phyloP scores from a whole-genome alignment of 2,113 vertebrate species.

The rat (Rattus norvegicus) region DNA sequence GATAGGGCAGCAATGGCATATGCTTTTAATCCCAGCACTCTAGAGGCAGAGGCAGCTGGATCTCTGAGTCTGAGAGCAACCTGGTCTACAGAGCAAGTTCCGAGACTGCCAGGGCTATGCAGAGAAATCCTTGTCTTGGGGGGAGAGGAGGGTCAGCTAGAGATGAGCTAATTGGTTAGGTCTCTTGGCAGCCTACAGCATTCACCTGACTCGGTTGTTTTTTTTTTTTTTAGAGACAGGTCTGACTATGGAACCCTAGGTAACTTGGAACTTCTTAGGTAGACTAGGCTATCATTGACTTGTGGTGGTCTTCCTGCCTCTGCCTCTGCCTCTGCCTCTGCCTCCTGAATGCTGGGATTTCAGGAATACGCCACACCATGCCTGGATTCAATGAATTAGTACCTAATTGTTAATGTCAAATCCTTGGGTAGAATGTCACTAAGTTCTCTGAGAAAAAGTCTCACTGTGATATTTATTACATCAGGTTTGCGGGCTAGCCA shows the following conservation, averaged over 20 bases:
- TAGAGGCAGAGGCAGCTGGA: background rate
- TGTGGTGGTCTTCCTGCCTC: background rate
- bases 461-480: background rate
- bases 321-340: background rate
- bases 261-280: background rate
- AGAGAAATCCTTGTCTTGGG: background rate
- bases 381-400: background rate
- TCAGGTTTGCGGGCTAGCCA: background rate
- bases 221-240: background rate
- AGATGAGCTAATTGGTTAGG: background rate
- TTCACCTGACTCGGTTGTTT: background rate
- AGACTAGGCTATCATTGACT: background rate
- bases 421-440: background rate
- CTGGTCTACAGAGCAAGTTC: background rate
- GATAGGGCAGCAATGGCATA: rapidly evolving
- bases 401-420: constrained; percentile 44
- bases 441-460: constrained; percentile 35
- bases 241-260: background rate
- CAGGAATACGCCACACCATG: background rate
- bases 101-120: no score
- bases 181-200: background rate
- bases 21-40: background rate
- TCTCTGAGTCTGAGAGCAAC: background rate
- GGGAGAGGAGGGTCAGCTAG: background rate
- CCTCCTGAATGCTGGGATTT: background rate